Conservation (phyloP, 2,797 vertebrate species). For the Rhynchotus rufescens region DNA sequence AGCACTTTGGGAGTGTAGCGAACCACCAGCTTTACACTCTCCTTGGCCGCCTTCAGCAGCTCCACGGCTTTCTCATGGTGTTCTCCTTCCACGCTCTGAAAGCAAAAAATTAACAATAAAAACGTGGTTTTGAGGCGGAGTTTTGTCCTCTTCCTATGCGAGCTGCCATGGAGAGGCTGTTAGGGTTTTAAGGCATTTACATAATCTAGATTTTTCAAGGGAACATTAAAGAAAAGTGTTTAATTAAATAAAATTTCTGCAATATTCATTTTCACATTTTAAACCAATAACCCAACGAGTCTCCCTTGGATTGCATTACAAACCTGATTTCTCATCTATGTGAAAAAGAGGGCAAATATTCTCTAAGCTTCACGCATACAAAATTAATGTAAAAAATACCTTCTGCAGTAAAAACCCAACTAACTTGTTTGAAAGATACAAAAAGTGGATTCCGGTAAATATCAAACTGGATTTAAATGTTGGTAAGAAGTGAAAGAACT, state of each 20-base stretch:
- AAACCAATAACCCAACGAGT: not conserved
- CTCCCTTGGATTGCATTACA: not conserved
- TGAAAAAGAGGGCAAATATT: not conserved
- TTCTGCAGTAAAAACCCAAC: not conserved
- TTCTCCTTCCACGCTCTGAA: constrained; percentile 96
- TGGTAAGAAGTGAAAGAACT: not conserved
- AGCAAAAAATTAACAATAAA: not conserved
- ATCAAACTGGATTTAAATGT: not conserved
- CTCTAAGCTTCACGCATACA: not conserved
- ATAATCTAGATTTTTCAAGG: not conserved
- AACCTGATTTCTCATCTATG: not conserved
- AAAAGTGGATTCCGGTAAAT: not conserved
- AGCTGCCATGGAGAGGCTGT: not conserved
- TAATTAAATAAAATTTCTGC: not conserved
- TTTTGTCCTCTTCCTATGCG: not conserved
- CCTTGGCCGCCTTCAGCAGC: constrained; percentile 95
- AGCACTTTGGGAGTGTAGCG: constrained; percentile 98
- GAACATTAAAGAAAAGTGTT: not conserved
- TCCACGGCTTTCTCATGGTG: constrained; percentile 98
- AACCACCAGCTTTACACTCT: constrained; percentile 97
- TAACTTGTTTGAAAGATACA: not conserved
- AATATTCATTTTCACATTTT: not conserved
- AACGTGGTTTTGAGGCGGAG: not conserved
- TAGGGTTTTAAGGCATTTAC: not conserved
- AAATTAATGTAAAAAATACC: not conserved